phyloP scores from a whole-genome alignment of 2,888 invertebrate genomes.

The Drosophila emarginata region DNA sequence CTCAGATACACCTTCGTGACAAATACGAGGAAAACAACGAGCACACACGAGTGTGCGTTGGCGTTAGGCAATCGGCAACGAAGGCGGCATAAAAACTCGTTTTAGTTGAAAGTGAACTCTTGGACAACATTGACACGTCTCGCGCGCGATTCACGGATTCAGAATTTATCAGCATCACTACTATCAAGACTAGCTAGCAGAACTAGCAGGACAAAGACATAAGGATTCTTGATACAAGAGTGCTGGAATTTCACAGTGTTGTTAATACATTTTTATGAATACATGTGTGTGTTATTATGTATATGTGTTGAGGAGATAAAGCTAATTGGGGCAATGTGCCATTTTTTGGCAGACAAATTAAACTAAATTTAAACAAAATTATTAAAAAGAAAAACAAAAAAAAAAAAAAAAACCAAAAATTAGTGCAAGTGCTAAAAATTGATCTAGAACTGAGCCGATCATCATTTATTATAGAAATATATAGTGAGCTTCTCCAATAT shows the following conservation, averaged over 20 bases:
- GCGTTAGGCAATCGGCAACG: conserved; percentile 44
- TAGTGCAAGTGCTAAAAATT: background rate
- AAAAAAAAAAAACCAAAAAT: background rate
- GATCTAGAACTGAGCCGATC: background rate
- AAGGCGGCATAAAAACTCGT: conserved; percentile 74
- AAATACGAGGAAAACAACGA: conserved; percentile 30
- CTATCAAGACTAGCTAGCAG: background rate
- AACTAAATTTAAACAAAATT: conserved; percentile 17
- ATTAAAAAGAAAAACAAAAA: background rate
- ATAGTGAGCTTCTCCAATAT: background rate
- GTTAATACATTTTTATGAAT: background rate
- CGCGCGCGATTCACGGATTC: conserved; percentile 70
- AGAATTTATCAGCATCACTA: conserved; percentile 4
- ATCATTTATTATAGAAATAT: background rate
- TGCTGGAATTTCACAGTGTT: conserved; percentile 16
- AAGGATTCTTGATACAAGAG: conserved; percentile 24
- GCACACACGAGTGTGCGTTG: conserved; percentile 34
- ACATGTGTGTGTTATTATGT: conserved; percentile 11
- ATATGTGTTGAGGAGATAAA: conserved; percentile 16
- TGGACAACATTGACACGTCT: conserved; percentile 81
- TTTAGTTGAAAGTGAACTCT: conserved; percentile 82
- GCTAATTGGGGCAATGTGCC: conserved; percentile 10
- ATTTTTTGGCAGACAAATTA: background rate
- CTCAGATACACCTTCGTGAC: conserved; percentile 4
- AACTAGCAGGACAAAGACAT: background rate